Percentiles rank a stretch among this genome's conserved stretches.
These are phyloP conservation scores for Mormyrops attenuatus DNA, from an alignment of 2,797 vertebrate genomes.

Conservation along the genomic window DNA sequence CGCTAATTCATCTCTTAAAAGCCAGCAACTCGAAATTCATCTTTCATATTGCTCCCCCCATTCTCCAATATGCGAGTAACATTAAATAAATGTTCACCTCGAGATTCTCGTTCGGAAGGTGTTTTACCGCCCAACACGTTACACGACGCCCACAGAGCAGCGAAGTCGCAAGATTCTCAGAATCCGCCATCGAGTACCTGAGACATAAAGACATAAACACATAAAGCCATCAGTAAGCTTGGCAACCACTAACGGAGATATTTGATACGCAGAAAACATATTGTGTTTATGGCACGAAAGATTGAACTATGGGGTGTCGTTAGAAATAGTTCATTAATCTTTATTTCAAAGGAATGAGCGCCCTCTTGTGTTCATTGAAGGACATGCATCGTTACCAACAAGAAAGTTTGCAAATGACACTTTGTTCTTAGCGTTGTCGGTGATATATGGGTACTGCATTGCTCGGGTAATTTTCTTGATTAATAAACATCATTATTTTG, in stretches of 20 bases:
- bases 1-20: neutral
- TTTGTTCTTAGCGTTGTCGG: neutral
- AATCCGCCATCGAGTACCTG: neutral
- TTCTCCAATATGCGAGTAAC: neutral
- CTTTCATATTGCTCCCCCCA: neutral
- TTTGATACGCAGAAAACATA: conserved; percentile 12
- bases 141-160: neutral
- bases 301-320: conserved; percentile 8
- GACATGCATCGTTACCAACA: neutral
- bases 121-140: neutral
- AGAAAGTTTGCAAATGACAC: neutral
- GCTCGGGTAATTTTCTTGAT: neutral
- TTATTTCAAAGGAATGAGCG: conserved; percentile 14
- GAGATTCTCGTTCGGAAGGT: neutral
- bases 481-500: neutral
- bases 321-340: conserved; percentile 8
- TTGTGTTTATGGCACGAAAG: neutral
- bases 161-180: neutral
- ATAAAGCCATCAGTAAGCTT: conserved; percentile 13
- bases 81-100: conserved; percentile 5
- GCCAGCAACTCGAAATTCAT: neutral
- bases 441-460: neutral
- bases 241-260: conserved; percentile 4
- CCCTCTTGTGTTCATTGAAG: conserved; percentile 21
- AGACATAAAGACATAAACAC: conserved; percentile 7